These are phyloP conservation scores for Lordiphosa clarofinis DNA, from an alignment of 1,140 invertebrate species.

Conservation along the genomic window DNA sequence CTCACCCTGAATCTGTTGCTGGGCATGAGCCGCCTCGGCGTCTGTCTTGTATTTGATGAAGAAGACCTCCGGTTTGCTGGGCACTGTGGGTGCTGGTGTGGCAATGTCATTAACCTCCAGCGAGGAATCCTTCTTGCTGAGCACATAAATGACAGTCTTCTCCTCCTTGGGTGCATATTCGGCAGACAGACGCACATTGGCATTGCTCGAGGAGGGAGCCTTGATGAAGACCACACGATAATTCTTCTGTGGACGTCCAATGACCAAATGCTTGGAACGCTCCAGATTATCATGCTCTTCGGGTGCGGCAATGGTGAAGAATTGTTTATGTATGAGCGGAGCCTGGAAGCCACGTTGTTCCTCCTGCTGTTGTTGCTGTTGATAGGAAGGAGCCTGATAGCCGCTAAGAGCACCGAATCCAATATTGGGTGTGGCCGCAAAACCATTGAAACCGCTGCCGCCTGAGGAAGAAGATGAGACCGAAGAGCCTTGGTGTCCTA, in stretches of 20 bases:
- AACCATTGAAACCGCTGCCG: slow-evolving; percentile 38
- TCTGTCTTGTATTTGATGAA: slow-evolving; percentile 88
- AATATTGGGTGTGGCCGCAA: slow-evolving; percentile 53
- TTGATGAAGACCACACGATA: slow-evolving; percentile 94
- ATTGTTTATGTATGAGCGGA: slow-evolving; percentile 73
- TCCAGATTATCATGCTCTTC: slow-evolving; percentile 66
- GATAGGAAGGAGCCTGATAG: slow-evolving; percentile 61
- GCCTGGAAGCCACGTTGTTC: slow-evolving; percentile 52
- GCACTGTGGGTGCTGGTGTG: slow-evolving; percentile 86
- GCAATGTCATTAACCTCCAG: slow-evolving; percentile 85
- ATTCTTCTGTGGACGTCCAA: slow-evolving; percentile 86
- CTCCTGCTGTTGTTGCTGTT: slow-evolving; percentile 59
- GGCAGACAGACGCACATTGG: slow-evolving; percentile 77
- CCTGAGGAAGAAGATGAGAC: slow-evolving; percentile 3
- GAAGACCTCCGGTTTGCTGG: slow-evolving; percentile 87
- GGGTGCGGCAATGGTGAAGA: slow-evolving; percentile 70
- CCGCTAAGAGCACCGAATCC: slow-evolving; percentile 49
- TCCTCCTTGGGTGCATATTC: slow-evolving; percentile 83
- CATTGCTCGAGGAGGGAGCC: slow-evolving; percentile 87
- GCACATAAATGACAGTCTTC: slow-evolving; percentile 92
- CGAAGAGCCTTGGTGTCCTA: background rate
- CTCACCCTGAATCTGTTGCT: slow-evolving; percentile 77
- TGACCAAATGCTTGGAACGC: slow-evolving; percentile 70
- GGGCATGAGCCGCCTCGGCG: slow-evolving; percentile 80
- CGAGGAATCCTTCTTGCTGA: slow-evolving; percentile 87